phyloP scores from a whole-genome alignment of 2,113 vertebrate species.

The Talpa occidentalis region DNA sequence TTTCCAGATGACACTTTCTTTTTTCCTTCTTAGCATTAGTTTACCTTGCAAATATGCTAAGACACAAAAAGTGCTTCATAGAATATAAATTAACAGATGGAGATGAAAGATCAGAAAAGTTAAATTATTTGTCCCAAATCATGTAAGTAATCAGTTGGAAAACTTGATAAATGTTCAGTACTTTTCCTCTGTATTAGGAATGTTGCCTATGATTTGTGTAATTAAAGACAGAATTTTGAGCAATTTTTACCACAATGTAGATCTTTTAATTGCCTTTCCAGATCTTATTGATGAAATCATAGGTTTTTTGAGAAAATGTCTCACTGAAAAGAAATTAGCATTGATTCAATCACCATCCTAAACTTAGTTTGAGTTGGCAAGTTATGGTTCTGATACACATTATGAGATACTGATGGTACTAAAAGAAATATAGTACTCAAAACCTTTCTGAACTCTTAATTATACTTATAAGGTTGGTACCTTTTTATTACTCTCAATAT shows the following conservation, averaged over 20 bases:
- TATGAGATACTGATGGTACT: not conserved
- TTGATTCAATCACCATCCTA: not conserved
- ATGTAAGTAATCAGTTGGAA: not conserved
- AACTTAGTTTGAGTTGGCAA: not conserved
- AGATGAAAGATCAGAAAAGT: not conserved
- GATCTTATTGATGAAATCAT: not conserved
- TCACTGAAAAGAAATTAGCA: not conserved
- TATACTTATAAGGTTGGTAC: not conserved
- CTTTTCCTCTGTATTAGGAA: not conserved
- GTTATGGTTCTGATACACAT: not conserved
- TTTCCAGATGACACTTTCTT: constrained; percentile 29
- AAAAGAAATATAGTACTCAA: not conserved
- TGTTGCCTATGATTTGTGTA: not conserved
- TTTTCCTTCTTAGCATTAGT: constrained; percentile 45
- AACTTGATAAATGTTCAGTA: not conserved
- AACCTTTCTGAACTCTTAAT: not conserved
- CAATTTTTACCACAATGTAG: not conserved
- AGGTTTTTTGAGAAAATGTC: not conserved
- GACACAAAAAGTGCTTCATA: not conserved
- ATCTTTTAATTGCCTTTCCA: not conserved
- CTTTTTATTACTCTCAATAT: not conserved
- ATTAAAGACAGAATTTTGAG: not conserved
- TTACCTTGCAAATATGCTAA: constrained; percentile 42
- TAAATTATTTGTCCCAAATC: constrained; percentile 55
- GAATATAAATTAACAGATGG: constrained; percentile 40